These are phyloP conservation scores for Ictidomys tridecemlineatus DNA, from an alignment of 2,113 vertebrate species.

Conservation along the genomic window DNA sequence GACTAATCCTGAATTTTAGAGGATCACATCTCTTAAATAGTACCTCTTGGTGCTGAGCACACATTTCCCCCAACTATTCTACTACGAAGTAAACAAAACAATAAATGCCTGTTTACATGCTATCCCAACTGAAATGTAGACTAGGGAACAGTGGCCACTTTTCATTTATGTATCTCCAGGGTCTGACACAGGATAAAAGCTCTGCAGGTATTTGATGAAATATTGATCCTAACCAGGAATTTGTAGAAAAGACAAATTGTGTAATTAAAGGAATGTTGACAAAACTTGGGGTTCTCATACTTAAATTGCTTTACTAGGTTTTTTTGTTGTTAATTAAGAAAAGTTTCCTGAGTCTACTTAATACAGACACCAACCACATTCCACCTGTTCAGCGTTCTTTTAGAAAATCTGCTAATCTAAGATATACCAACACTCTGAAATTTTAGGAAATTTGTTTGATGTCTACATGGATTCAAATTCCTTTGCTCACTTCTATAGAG, in stretches of 20 bases:
- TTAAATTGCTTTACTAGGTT: background rate
- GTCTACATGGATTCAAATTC: background rate
- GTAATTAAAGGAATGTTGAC: background rate
- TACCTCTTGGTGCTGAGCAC: background rate
- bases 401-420: background rate
- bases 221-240: background rate
- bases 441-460: background rate
- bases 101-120: background rate
- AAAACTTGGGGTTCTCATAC: background rate
- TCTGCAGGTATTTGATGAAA: background rate
- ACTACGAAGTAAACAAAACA: background rate
- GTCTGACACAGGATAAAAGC: background rate
- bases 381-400: background rate
- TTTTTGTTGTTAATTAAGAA: background rate
- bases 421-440: background rate
- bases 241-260: background rate
- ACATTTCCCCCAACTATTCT: background rate
- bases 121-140: background rate
- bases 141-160: accelerated
- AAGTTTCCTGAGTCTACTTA: background rate
- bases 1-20: background rate
- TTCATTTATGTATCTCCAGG: background rate
- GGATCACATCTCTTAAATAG: background rate
- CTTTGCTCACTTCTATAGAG: background rate
- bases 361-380: background rate